These are phyloP conservation scores for Neotoxoptera formosana DNA, from an alignment of 1,140 invertebrate genomes.

Conservation along the genomic window DNA sequence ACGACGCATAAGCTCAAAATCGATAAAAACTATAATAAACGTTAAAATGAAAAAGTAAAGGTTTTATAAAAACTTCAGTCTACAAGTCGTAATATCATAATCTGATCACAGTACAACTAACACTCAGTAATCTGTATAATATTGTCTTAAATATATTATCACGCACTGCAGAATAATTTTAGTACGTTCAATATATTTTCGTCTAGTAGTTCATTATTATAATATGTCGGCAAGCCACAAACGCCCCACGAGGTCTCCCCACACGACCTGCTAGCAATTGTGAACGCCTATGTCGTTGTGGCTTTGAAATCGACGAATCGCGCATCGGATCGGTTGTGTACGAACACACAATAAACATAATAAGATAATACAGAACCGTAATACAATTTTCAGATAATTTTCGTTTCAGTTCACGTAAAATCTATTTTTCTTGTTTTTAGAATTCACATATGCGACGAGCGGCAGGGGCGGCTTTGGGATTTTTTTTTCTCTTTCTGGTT, in stretches of 20 bases:
- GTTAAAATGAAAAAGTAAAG: too few relatives aligned
- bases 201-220: neutral
- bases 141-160: too few relatives aligned
- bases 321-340: neutral
- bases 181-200: too few relatives aligned
- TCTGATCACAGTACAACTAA: too few relatives aligned
- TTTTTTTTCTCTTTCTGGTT: neutral
- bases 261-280: neutral
- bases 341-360: neutral
- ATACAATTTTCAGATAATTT: conserved; percentile 16
- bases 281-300: neutral
- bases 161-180: too few relatives aligned
- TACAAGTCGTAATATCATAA: too few relatives aligned
- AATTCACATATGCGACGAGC: conserved; percentile 21
- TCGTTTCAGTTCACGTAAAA: conserved; percentile 51
- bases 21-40: neutral
- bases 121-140: too few relatives aligned
- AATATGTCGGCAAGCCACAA: neutral
- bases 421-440: conserved; percentile 49
- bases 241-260: neutral
- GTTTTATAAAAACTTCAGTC: too few relatives aligned
- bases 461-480: neutral
- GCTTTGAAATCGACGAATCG: neutral
- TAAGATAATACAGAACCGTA: neutral
- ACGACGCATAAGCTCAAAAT: neutral